Conservation (phyloP, 1,140 invertebrate species). For the Drosophila repleta region DNA sequence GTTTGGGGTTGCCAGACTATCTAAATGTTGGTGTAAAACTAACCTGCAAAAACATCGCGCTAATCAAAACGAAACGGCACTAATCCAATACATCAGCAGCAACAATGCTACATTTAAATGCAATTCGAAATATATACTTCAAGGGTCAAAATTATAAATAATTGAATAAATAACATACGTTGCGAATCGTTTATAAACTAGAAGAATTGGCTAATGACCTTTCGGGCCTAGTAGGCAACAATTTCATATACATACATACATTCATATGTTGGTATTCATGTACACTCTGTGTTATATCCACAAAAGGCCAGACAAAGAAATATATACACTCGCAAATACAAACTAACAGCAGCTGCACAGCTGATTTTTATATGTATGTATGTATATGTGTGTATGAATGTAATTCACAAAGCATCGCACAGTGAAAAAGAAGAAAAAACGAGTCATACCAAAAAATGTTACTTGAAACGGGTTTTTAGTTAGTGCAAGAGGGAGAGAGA, state of each 20-base stretch:
- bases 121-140: slow-evolving; percentile 3
- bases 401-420: slow-evolving; percentile 24
- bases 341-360: slow-evolving; percentile 49
- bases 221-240: slow-evolving; percentile 31
- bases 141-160: slow-evolving; percentile 14
- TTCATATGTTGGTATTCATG: no score
- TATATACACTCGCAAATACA: slow-evolving; percentile 19
- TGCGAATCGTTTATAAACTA: slow-evolving; percentile 1
- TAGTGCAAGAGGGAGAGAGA: neutral
- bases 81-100: neutral
- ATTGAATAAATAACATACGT: slow-evolving; percentile 15
- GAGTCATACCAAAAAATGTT: slow-evolving; percentile 10
- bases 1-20: slow-evolving; percentile 58
- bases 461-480: slow-evolving; percentile 31
- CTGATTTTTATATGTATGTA: slow-evolving; percentile 62
- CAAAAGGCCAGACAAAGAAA: slow-evolving; percentile 69
- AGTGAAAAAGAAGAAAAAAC: slow-evolving; percentile 20
- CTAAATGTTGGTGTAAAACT: slow-evolving; percentile 26
- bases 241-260: neutral
- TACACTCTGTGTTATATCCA: slow-evolving; percentile 22
- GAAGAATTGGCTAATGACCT: slow-evolving; percentile 53
- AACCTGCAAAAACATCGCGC: slow-evolving; percentile 35
- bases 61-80: slow-evolving; percentile 10
- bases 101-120: slow-evolving; percentile 5
- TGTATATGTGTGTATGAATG: slow-evolving; percentile 16